Conservation (phyloP, 2,113 vertebrate genomes). For the Tyto alba region DNA sequence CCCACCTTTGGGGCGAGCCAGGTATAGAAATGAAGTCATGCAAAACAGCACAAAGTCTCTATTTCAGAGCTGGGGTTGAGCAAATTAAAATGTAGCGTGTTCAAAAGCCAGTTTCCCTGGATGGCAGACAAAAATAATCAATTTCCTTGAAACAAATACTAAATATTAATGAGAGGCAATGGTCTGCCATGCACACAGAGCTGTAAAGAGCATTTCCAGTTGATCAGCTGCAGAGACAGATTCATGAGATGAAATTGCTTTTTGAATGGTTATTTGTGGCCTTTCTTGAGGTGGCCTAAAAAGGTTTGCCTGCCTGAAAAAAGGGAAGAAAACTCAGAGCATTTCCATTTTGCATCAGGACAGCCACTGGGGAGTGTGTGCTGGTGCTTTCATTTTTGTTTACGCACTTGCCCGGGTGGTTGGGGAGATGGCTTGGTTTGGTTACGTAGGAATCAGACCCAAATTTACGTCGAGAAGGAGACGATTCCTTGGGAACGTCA, state of each 20-base stretch:
- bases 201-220: constrained; percentile 6
- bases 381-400: not conserved
- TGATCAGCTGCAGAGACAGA: not conserved
- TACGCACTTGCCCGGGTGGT: not conserved
- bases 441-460: not conserved
- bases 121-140: constrained; percentile 41
- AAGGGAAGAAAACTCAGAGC: not conserved
- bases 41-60: not conserved
- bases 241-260: not conserved
- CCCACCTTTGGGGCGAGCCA: not conserved
- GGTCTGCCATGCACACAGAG: not conserved
- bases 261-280: not conserved
- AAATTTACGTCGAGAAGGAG: not conserved
- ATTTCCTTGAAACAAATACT: constrained; percentile 65
- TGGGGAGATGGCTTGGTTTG: not conserved
- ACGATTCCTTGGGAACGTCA: not conserved
- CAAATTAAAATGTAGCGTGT: constrained; percentile 22
- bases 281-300: not conserved
- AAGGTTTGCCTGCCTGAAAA: not conserved
- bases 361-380: not conserved
- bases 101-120: constrained; percentile 16
- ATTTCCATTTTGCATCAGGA: not conserved
- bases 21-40: not conserved
- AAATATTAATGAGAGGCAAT: constrained; percentile 61
- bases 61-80: constrained; percentile 1